A percentile compares a stretch with the other conserved stretches of the same genome.
phyloP scores from a whole-genome alignment of 2,113 vertebrate species.

The Polypterus bichir region DNA sequence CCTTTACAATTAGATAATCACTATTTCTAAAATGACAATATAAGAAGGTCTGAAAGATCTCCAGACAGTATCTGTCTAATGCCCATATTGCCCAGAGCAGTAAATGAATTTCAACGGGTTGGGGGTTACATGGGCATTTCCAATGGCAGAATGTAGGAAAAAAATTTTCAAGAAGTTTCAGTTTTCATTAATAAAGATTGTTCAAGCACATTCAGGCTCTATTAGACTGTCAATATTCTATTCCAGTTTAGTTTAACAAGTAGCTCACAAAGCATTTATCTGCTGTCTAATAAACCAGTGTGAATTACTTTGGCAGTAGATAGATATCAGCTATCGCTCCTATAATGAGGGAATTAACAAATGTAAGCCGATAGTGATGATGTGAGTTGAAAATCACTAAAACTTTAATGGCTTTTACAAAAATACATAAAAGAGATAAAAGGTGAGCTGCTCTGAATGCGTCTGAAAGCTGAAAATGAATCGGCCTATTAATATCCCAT shows the following conservation, averaged over 20 bases:
- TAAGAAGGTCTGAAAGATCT: too few relatives aligned
- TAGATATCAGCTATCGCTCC: neutral
- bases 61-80: too few relatives aligned
- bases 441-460: neutral
- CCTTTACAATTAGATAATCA: too few relatives aligned
- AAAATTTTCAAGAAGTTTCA: too few relatives aligned
- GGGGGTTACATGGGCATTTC: too few relatives aligned
- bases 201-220: too few relatives aligned
- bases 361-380: neutral
- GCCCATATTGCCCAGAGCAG: too few relatives aligned
- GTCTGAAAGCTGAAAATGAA: neutral
- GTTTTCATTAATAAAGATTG: too few relatives aligned
- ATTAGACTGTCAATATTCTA: neutral
- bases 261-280: neutral
- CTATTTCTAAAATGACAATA: too few relatives aligned
- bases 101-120: too few relatives aligned
- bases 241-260: neutral
- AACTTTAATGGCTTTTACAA: neutral
- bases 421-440: neutral
- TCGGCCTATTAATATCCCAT: neutral
- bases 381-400: neutral
- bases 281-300: neutral
- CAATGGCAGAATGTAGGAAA: too few relatives aligned
- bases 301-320: conserved; percentile 1
- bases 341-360: neutral